These are phyloP conservation scores for Aphyosemion australe DNA, from an alignment of 2,113 vertebrate genomes.

Conservation along the genomic window DNA sequence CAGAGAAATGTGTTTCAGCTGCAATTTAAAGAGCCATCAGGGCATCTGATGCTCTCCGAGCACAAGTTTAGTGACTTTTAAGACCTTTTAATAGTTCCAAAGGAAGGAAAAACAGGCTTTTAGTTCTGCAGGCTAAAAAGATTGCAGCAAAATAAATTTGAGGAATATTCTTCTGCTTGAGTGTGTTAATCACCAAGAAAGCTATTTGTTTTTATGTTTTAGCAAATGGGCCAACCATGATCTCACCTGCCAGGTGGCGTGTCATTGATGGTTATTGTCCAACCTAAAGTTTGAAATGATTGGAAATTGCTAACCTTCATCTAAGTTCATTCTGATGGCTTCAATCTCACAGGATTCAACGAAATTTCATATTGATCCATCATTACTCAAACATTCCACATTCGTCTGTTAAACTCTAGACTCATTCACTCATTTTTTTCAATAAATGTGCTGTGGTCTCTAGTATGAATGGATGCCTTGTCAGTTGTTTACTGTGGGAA, in stretches of 20 bases:
- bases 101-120: constrained; percentile 20
- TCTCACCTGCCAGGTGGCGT: no score
- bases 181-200: no score
- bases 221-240: no score
- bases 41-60: constrained; percentile 23
- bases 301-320: neutral
- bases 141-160: neutral
- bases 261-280: neutral
- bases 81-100: constrained; percentile 33
- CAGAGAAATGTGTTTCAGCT: constrained; percentile 42
- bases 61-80: constrained; percentile 11
- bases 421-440: neutral
- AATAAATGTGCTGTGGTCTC: no score
- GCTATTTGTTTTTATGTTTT: no score
- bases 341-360: neutral
- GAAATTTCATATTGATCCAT: neutral
- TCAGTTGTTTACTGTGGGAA: no score
- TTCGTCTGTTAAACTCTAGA: neutral
- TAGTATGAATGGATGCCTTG: no score
- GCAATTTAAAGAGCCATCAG: constrained; percentile 36
- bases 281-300: neutral
- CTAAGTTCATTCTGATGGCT: neutral
- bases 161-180: neutral
- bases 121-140: neutral
- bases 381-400: neutral